Evolutionary conservation across 1,140 invertebrate genomes (phyloP).

Genomic region (Drosophila sulfurigaster): DNA sequence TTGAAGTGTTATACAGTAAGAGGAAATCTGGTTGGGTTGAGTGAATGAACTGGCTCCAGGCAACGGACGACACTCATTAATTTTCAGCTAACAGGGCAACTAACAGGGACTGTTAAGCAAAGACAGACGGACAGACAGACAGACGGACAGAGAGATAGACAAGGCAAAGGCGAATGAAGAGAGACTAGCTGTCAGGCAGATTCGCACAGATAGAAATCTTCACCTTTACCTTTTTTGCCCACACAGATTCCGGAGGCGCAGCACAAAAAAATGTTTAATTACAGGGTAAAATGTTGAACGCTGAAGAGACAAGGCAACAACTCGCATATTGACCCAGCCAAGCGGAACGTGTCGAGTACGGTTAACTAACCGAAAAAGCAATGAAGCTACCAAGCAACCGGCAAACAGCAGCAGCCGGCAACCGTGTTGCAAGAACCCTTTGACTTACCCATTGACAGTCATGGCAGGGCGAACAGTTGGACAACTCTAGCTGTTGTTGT

Average conservation of each 20-base stretch:
- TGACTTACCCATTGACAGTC: slow-evolving; percentile 43
- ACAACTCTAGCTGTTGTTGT: background rate
- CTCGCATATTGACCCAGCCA: slow-evolving; percentile 71
- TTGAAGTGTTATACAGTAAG: slow-evolving; percentile 57
- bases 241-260: slow-evolving; percentile 30
- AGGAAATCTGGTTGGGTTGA: slow-evolving; percentile 37
- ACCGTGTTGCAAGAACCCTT: slow-evolving; percentile 60
- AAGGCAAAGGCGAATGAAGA: background rate
- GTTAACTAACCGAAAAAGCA: slow-evolving; percentile 76
- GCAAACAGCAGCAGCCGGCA: slow-evolving; percentile 1
- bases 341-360: slow-evolving; percentile 76
- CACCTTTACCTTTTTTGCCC: slow-evolving; percentile 50
- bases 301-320: slow-evolving; percentile 45
- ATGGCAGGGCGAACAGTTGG: slow-evolving; percentile 39
- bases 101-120: slow-evolving; percentile 18
- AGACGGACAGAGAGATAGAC: slow-evolving; percentile 7
- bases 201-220: slow-evolving; percentile 46
- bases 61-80: slow-evolving; percentile 66
- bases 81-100: slow-evolving; percentile 39
- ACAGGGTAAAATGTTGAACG: slow-evolving; percentile 57
- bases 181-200: background rate
- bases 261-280: slow-evolving; percentile 70
- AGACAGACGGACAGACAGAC: slow-evolving; percentile 3
- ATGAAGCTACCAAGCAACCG: slow-evolving; percentile 36
- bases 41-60: slow-evolving; percentile 57